Percentiles rank a stretch among this genome's conserved stretches.
These are phyloP conservation scores for Atethmia centrago DNA, from an alignment of 2,888 invertebrate genomes.

Conservation along the genomic window DNA sequence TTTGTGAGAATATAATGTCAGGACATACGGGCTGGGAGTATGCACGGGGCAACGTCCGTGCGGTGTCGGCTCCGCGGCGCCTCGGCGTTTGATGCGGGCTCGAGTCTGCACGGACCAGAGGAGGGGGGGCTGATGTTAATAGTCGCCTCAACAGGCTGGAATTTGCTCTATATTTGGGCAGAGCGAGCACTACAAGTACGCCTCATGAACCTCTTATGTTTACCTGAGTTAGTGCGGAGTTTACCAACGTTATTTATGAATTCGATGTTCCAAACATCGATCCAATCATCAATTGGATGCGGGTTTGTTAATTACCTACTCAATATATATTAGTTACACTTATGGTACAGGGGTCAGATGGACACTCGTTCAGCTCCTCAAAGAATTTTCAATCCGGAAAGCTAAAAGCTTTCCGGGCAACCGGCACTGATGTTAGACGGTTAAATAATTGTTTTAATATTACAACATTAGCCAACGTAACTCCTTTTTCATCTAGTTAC, in stretches of 20 bases:
- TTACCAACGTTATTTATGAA: conserved; percentile 16
- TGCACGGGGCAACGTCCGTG: conserved; percentile 56
- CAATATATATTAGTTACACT: not conserved
- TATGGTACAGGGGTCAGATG: too few species aligned
- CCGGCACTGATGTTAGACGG: not conserved
- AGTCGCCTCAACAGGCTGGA: conserved; percentile 68
- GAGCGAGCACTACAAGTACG: conserved; percentile 53
- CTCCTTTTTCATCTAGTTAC: conserved; percentile 40
- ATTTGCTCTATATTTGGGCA: conserved; percentile 79
- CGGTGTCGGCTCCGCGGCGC: conserved; percentile 46
- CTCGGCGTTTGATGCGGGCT: conserved; percentile 48
- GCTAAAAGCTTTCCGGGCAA: not conserved
- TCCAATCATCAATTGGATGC: too few species aligned
- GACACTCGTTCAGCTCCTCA: not conserved
- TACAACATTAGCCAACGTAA: not conserved
- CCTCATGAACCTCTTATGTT: conserved; percentile 49
- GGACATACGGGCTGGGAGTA: conserved; percentile 43
- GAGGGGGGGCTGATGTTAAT: conserved; percentile 58
- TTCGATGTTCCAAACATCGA: too few species aligned
- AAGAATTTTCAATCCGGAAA: not conserved
- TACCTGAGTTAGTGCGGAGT: conserved; percentile 44
- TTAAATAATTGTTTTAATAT: not conserved
- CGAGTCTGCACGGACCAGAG: conserved; percentile 41
- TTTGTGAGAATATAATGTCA: conserved; percentile 28
- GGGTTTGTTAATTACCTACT: not conserved